Percentiles rank a stretch among this genome's conserved stretches.
Conservation (phyloP, 2,888 invertebrate genomes). For the Choreutis nemorana region DNA sequence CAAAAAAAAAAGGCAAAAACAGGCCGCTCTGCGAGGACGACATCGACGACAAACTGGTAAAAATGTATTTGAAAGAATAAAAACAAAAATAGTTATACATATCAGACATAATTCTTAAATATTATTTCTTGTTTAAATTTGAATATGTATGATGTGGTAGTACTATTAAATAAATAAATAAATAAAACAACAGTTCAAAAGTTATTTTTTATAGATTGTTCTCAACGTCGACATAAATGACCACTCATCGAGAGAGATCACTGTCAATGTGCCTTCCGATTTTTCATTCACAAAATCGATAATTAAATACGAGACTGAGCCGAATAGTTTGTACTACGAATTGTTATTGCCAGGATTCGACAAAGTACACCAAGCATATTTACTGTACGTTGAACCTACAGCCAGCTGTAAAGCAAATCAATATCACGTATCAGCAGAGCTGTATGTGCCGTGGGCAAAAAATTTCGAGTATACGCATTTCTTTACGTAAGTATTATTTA, state of each 20-base stretch:
- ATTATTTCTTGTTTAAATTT: too few species aligned
- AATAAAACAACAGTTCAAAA: too few species aligned
- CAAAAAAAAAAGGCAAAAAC: too few species aligned
- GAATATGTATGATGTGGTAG: too few species aligned
- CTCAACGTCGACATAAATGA: conserved; percentile 72
- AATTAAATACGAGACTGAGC: conserved; percentile 61
- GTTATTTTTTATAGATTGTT: conserved; percentile 54
- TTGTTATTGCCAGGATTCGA: conserved; percentile 65
- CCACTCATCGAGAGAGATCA: conserved; percentile 35
- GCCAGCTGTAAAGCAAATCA: conserved; percentile 36
- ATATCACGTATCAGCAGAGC: conserved; percentile 67
- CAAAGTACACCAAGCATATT: conserved; percentile 67
- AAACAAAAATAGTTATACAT: too few species aligned
- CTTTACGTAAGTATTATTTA: conserved; percentile 68
- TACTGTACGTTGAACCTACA: conserved; percentile 66
- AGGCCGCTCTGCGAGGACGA: too few species aligned
- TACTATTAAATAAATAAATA: too few species aligned
- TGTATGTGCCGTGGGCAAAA: conserved; percentile 73
- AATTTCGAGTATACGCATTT: conserved; percentile 68
- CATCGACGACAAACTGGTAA: neutral
- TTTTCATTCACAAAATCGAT: conserved; percentile 28
- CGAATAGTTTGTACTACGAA: conserved; percentile 68
- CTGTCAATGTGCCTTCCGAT: conserved; percentile 41
- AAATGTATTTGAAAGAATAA: neutral
- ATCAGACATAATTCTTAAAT: too few species aligned